Evolutionary conservation across 30 jellyfish, hydroid and myxozoan species (phyloP).

Genomic region (Hydractinia echinata): DNA sequence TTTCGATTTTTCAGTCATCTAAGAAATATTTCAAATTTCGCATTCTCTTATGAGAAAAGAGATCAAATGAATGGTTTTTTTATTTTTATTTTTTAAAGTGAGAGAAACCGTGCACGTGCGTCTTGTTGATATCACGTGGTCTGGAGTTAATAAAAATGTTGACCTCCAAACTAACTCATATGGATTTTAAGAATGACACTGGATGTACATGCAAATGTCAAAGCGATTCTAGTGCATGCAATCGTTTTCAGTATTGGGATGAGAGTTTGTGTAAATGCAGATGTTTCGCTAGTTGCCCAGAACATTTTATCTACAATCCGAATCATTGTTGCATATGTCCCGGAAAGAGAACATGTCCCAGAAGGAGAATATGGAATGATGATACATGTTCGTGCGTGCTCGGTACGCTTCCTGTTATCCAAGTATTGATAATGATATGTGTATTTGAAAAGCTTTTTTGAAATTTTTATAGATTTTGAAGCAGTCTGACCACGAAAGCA

Average conservation of each 20-base stretch:
- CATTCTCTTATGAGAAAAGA: neutral
- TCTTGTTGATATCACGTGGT: constrained; percentile 63
- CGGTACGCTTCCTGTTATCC: no score
- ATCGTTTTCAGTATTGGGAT: constrained; percentile 43
- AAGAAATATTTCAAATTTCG: neutral
- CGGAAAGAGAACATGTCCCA: neutral
- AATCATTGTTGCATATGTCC: constrained; percentile 40
- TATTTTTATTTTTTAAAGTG: constrained; percentile 28
- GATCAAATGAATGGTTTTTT: neutral
- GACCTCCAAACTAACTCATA: constrained; percentile 31
- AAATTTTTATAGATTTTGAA: no score
- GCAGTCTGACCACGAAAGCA: no score
- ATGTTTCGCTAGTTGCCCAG: constrained; percentile 25
- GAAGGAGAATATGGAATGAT: neutral
- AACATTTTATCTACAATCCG: constrained; percentile 34
- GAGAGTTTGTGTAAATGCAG: constrained; percentile 10
- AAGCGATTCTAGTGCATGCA: constrained; percentile 45
- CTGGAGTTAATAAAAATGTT: constrained; percentile 16
- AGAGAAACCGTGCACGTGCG: constrained; percentile 49
- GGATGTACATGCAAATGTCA: constrained; percentile 61
- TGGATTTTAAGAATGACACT: constrained; percentile 60
- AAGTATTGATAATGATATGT: no score
- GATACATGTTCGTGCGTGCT: neutral
- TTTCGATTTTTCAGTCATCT: no score
- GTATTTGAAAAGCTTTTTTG: no score